Base-by-base conservation (phyloP, 2,113 vertebrate genomes). In the Ascaphus truei region DNA sequence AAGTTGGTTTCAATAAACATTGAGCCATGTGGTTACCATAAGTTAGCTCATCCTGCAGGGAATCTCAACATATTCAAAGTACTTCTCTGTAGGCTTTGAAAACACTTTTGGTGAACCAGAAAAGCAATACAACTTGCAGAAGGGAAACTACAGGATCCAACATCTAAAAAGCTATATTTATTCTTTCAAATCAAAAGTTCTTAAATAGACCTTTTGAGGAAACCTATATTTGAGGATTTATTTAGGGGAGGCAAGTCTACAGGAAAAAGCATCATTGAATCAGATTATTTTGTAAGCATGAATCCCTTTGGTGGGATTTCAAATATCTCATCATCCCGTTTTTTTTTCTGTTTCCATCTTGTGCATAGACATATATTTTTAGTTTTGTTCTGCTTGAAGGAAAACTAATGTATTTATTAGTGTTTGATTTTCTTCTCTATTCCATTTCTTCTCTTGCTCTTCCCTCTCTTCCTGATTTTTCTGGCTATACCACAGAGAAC, bases 401-500 rank as follows among this genome's bases (percentile, higher is more conserved):
- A n/a, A n/a, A n/a, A n/a, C n/a, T n/a, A n/a, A n/a, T n/a, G n/a
- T n/a, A n/a, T n/a, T n/a, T n/a, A n/a, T n/a, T n/a, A n/a, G n/a
- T n/a, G n/a, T n/a, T n/a, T 29, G 36, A 13, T 10, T 25, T 39
- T 47, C 33, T 47, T 25, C 20, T 45, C 10, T 8, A 57, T 37
- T 62, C n/a, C 26, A 16, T 23, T 18, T 18, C 10, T 64, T 9
- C 33, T 77, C 50, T 34, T 34, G 20, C 34, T 50, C 8, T 33
- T 20, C 39, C 1, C 22, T 50, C 3, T 13, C 3, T 64, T 53
- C 47, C n/a, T 6, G 18, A 4, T n/a, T 66, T 29, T 25, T 43
- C 5, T 30, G 10, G 3, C 20, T 37, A 23, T 76, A 84, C 73
- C 76, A 15, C 90, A 99, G 96, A 96, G 96, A 83, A 98, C 96